Conservation (phyloP, 2,113 vertebrate genomes). For the Leptocoma aspasia region DNA sequence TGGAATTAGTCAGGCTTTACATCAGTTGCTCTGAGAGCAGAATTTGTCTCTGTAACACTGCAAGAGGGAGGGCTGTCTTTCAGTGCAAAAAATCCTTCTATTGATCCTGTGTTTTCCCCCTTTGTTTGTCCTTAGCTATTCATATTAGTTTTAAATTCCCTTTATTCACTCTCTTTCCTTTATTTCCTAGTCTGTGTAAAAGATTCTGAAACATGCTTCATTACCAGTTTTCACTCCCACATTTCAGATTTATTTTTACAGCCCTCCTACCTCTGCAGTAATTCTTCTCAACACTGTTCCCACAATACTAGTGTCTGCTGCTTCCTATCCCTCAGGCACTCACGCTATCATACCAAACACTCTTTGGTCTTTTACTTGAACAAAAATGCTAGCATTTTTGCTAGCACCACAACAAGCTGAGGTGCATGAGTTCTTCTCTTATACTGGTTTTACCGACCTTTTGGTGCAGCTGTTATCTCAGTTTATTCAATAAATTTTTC, state of each 20-base stretch:
- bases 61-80: not conserved
- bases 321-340: not conserved
- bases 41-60: not conserved
- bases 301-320: not conserved
- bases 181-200: not conserved
- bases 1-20: constrained; percentile 15
- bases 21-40: not conserved
- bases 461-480: not conserved
- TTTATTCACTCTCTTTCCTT: not conserved
- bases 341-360: not conserved
- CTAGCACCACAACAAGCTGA: not conserved
- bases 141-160: not conserved
- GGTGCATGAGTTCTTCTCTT: not conserved
- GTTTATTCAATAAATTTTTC: not conserved
- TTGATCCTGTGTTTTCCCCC: accelerated
- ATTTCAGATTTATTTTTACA: constrained; percentile 27
- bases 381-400: not conserved
- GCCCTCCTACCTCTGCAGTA: not conserved
- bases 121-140: not conserved
- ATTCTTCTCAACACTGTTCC: not conserved
- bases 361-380: not conserved
- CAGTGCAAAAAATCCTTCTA: not conserved
- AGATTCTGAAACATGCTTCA: not conserved
- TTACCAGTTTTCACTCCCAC: not conserved
- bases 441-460: not conserved